Percentiles rank a stretch among this genome's conserved stretches.
phyloP scores from a whole-genome alignment of 2,797 vertebrate genomes.

The Propithecus perrieri region DNA sequence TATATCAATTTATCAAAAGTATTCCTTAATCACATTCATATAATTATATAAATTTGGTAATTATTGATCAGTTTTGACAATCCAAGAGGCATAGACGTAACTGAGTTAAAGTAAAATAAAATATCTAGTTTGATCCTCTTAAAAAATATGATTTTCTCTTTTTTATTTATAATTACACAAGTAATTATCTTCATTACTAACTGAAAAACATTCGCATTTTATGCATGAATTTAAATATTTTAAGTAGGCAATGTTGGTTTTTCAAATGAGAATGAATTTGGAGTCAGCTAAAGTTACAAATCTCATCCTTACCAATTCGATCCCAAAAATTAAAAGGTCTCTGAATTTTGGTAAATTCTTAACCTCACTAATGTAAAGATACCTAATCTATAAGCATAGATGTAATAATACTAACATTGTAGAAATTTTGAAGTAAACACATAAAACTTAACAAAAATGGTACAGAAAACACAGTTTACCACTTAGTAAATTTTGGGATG shows the following conservation, averaged over 20 bases:
- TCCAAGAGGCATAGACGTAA: not conserved
- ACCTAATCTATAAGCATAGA: not conserved
- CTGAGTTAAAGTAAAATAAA: not conserved
- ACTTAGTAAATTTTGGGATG: not conserved
- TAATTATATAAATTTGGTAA: not conserved
- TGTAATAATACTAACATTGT: not conserved
- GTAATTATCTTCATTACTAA: not conserved
- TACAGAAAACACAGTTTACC: not conserved
- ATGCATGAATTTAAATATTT: not conserved
- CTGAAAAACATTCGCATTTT: not conserved
- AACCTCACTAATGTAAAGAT: not conserved
- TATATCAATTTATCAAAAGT: not conserved
- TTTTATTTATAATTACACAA: not conserved
- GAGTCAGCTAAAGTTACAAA: not conserved
- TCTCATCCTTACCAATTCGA: not conserved
- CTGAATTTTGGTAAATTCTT: not conserved
- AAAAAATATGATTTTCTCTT: not conserved
- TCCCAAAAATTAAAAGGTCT: not conserved
- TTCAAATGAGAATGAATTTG: not conserved
- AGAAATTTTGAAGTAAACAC: not conserved
- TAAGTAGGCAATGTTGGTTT: not conserved
- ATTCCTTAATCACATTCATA: not conserved
- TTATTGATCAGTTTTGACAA: not conserved
- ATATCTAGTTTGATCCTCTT: not conserved
- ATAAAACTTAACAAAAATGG: not conserved